Percentiles rank a stretch among this genome's conserved stretches.
These are phyloP conservation scores for Saccostrea echinata DNA, from an alignment of 1,140 invertebrate genomes.

Conservation along the genomic window DNA sequence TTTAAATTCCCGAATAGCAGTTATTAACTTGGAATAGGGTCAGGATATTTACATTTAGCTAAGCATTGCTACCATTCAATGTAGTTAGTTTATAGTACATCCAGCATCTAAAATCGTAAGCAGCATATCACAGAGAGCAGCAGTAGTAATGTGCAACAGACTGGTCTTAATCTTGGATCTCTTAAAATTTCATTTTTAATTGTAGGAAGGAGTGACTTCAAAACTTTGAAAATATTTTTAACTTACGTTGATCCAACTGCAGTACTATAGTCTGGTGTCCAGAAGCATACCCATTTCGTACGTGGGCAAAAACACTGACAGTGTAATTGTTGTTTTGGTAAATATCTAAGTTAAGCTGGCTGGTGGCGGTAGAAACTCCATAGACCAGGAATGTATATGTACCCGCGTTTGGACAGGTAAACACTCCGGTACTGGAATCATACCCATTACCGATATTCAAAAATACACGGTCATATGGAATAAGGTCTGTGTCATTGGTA, in stretches of 20 bases:
- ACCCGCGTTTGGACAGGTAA: conserved; percentile 57
- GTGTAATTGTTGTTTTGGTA: conserved; percentile 58
- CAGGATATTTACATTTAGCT: too few relatives aligned
- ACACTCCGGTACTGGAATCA: conserved; percentile 57
- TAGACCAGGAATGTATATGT: conserved; percentile 61
- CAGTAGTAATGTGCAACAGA: too few relatives aligned
- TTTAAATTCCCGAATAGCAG: too few relatives aligned
- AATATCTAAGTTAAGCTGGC: conserved; percentile 54
- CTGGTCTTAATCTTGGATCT: too few relatives aligned
- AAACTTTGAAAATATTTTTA: too few relatives aligned
- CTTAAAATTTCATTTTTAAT: too few relatives aligned
- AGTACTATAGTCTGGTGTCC: conserved; percentile 55
- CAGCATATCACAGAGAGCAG: too few relatives aligned
- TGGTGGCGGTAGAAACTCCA: conserved; percentile 51
- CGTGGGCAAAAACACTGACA: conserved; percentile 58
- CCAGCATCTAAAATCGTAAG: too few relatives aligned
- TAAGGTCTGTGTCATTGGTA: conserved; percentile 40
- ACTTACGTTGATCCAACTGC: conserved; percentile 51
- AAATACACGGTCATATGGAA: conserved; percentile 60
- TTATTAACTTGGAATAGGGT: too few relatives aligned
- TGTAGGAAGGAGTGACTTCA: too few relatives aligned
- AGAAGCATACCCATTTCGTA: conserved; percentile 50
- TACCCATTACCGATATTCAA: conserved; percentile 61
- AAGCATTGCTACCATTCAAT: too few relatives aligned
- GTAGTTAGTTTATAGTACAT: too few relatives aligned